Percentiles rank a stretch among this genome's conserved stretches.
Conservation (phyloP, 2,797 vertebrate species). For the Syngnathus acus region DNA sequence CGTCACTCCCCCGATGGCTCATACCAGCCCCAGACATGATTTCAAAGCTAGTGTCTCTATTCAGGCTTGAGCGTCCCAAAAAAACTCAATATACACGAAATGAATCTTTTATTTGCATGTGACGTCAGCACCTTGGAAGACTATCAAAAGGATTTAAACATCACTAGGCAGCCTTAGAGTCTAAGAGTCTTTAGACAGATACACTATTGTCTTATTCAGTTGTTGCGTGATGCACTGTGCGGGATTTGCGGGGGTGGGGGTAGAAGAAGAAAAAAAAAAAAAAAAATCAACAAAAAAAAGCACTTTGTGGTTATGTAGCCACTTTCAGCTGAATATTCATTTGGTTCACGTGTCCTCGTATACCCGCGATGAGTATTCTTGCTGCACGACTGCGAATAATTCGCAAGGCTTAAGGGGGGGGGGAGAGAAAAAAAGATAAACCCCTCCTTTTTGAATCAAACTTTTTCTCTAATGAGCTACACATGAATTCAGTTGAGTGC, state of each 20-base stretch:
- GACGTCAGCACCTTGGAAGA: constrained; percentile 24
- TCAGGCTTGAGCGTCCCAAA: constrained; percentile 12
- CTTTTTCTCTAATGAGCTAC: neutral
- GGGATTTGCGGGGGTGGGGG: neutral
- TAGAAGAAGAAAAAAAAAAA: no score
- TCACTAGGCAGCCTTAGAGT: neutral
- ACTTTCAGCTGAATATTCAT: constrained; percentile 3
- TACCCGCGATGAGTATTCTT: neutral
- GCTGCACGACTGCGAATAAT: neutral
- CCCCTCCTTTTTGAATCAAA: neutral
- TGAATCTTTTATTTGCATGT: constrained; percentile 19
- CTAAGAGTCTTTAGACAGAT: constrained; percentile 6
- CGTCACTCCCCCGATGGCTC: constrained; percentile 20
- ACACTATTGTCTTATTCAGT: constrained; percentile 1
- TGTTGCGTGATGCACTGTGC: neutral
- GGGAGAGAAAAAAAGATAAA: neutral
- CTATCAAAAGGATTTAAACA: constrained; percentile 9
- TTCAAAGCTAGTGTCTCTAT: constrained; percentile 38
- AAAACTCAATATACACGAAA: constrained; percentile 19
- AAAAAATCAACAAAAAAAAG: neutral
- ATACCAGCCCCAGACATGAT: constrained; percentile 33
- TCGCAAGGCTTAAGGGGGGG: neutral
- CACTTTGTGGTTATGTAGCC: neutral
- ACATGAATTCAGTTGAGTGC: neutral
- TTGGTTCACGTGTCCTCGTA: neutral